Percentiles rank a stretch among this genome's conserved stretches.
phyloP scores from a whole-genome alignment of 2,888 invertebrate genomes.

The Girardia tigrina region DNA sequence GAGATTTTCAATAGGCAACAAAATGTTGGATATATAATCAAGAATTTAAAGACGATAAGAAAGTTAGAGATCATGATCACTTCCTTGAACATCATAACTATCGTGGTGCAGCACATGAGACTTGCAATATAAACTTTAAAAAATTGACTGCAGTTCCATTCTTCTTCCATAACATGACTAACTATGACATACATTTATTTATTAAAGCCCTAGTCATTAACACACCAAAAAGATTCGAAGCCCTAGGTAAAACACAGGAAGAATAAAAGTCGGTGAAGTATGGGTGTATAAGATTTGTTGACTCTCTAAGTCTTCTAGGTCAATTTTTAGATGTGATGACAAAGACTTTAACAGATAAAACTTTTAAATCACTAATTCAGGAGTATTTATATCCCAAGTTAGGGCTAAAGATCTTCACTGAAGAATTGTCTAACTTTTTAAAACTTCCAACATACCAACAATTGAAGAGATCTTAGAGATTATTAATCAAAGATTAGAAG shows the following conservation, averaged over 20 bases:
- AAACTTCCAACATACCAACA: no score
- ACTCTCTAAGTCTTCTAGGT: neutral
- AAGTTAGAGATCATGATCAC: neutral
- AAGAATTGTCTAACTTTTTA: no score
- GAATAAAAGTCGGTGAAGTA: neutral
- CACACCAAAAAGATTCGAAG: neutral
- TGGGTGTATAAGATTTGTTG: neutral
- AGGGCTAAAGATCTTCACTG: no score
- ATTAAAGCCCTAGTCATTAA: neutral
- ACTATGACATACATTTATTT: neutral
- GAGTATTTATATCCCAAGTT: no score
- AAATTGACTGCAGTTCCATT: neutral
- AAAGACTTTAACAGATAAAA: no score
- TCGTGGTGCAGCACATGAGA: neutral
- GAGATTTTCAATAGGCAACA: no score
- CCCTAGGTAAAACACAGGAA: neutral
- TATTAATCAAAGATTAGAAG: no score
- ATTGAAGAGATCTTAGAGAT: no score
- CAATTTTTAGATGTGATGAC: no score
- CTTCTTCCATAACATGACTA: neutral
- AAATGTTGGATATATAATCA: no score
- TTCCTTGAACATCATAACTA: neutral
- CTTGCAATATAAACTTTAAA: neutral
- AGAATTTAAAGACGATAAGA: no score
- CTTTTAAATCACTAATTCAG: no score